Base-by-base conservation (phyloP, 1,140 invertebrate genomes). In the Euura saliciscinereae region DNA sequence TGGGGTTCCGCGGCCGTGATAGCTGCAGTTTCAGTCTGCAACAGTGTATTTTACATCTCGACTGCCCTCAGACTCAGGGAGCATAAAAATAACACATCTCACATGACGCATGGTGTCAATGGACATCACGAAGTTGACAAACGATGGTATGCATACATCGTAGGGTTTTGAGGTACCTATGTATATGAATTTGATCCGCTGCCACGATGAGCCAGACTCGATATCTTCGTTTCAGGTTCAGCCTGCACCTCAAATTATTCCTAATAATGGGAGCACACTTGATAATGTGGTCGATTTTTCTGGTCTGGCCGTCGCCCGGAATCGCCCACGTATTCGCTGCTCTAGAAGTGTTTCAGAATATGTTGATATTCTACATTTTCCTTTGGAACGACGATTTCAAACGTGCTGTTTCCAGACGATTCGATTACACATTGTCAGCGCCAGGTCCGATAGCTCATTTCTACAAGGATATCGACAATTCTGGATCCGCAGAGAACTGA, bases 131-230 rank as follows among this genome's bases (percentile, higher is more conserved):
- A 59, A 59, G n/a, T n/a, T n/a, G n/a, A 8, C n/a, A 59, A 59
- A 8, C 51, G n/a, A 59, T 59, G 51, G 51, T 59, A 59, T 59
- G 51, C n/a, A n/a, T n/a, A n/a, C n/a, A n/a, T n/a, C n/a, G n/a
- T n/a, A n/a, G n/a, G n/a, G n/a, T n/a, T n/a, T n/a, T n/a, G n/a
- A n/a, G n/a, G n/a, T n/a, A n/a, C n/a, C n/a, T n/a, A n/a, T n/a
- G n/a, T n/a, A n/a, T n/a, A n/a, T n/a, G n/a, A n/a, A n/a, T n/a
- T n/a, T n/a, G n/a, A n/a, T n/a, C n/a, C n/a, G n/a, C n/a, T n/a
- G n/a, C n/a, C n/a, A n/a, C n/a, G n/a, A n/a, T n/a, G n/a, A 59
- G 4, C 4, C 51, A 59, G 51, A 3, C 2, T 59, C n/a, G n/a
- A 59, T 59, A 10, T 8, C n/a, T 59, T 59, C 51, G 2, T 59